phyloP scores from a whole-genome alignment of 2,797 vertebrate species.

The Enteromius argenteus region DNA sequence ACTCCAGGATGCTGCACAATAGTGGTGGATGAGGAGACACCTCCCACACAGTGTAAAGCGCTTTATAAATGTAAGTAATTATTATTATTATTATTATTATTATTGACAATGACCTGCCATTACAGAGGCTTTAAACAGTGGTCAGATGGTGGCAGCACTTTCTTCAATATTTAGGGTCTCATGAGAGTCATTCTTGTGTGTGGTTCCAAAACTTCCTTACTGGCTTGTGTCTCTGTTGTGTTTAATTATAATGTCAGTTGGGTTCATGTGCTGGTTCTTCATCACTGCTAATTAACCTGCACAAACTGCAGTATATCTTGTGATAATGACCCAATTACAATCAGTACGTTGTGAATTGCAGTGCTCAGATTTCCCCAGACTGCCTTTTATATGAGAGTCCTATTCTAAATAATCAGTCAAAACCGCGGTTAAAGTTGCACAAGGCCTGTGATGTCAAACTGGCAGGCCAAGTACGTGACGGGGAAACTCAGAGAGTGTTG shows the following conservation, averaged over 20 bases:
- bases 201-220: not conserved
- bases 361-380: not conserved
- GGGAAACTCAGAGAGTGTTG: not conserved
- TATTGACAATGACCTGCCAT: too few relatives aligned
- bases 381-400: not conserved
- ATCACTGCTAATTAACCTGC: not conserved
- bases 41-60: too few relatives aligned
- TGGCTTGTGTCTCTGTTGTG: not conserved
- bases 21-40: too few relatives aligned
- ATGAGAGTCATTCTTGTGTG: not conserved
- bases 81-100: too few relatives aligned
- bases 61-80: too few relatives aligned
- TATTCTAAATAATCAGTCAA: not conserved
- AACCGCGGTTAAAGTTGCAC: not conserved
- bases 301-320: not conserved
- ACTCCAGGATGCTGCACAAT: too few relatives aligned
- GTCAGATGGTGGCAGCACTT: slow-evolving; percentile 4
- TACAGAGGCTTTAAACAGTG: not conserved
- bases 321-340: not conserved
- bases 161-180: not conserved
- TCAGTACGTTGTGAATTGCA: not conserved
- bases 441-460: not conserved
- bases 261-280: not conserved
- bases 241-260: not conserved
- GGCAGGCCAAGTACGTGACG: not conserved